Conservation (phyloP, 2,888 invertebrate species). For the Hybos culiciformis region DNA sequence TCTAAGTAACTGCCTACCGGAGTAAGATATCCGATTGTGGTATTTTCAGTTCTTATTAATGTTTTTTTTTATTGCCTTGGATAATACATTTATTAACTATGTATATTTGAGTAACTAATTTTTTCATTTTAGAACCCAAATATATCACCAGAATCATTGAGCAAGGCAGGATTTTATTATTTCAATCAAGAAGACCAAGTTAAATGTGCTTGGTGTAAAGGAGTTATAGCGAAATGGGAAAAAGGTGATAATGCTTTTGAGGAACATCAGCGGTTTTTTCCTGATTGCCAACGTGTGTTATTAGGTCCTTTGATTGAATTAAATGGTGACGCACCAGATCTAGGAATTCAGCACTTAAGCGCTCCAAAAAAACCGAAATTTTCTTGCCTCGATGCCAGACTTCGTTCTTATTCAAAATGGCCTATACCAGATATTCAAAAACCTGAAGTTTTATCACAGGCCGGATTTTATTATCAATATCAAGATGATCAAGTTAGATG, state of each 20-base stretch:
- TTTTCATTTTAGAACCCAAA: constrained; percentile 28
- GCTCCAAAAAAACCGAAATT: constrained; percentile 52
- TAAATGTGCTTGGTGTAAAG: constrained; percentile 69
- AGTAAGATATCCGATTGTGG: too few relatives aligned
- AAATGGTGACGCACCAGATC: constrained; percentile 37
- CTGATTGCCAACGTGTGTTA: constrained; percentile 49
- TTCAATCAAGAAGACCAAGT: constrained; percentile 56
- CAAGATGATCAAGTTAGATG: constrained; percentile 63
- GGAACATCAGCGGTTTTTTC: constrained; percentile 70
- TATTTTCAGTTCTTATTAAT: too few relatives aligned
- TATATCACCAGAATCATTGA: constrained; percentile 56
- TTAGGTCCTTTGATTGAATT: constrained; percentile 36
- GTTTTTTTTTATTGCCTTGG: neutral
- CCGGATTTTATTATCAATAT: constrained; percentile 79
- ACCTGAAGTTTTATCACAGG: constrained; percentile 62
- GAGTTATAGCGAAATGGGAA: constrained; percentile 64
- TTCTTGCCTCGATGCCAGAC: constrained; percentile 52
- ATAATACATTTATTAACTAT: neutral
- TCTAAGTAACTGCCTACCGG: too few relatives aligned
- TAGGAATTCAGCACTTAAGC: constrained; percentile 39
- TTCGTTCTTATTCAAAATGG: constrained; percentile 63
- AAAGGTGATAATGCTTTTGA: constrained; percentile 64
- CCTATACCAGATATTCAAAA: constrained; percentile 59
- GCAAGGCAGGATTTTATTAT: constrained; percentile 76
- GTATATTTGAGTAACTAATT: neutral